Conservation (phyloP, 2,113 vertebrate genomes). For the Strigops habroptila region DNA sequence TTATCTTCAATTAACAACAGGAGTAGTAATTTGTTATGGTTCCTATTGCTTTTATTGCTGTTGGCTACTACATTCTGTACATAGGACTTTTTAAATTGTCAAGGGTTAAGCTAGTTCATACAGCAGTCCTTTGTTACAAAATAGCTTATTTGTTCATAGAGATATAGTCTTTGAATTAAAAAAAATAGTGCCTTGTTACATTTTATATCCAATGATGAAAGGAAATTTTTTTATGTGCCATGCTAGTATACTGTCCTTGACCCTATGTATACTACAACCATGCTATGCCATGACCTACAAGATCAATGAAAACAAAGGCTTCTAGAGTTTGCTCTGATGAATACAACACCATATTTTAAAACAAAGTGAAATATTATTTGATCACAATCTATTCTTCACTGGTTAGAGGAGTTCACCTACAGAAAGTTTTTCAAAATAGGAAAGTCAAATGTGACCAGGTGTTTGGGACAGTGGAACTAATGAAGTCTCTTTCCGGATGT, state of each 20-base stretch:
- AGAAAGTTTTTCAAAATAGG: background rate
- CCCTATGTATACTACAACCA: background rate
- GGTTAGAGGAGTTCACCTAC: background rate
- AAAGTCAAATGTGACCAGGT: background rate
- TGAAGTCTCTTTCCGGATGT: background rate
- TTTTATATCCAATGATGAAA: background rate
- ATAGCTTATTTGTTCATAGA: conserved; percentile 22
- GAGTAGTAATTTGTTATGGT: background rate
- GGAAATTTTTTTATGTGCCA: background rate
- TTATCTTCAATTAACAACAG: background rate
- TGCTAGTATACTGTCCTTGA: background rate
- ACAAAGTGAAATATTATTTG: background rate
- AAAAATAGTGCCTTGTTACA: background rate
- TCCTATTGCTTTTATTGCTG: background rate
- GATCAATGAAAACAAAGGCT: conserved; percentile 12
- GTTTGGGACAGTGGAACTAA: background rate
- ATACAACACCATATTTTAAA: background rate
- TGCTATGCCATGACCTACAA: background rate
- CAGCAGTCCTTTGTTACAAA: background rate
- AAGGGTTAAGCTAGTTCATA: background rate
- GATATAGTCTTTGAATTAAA: conserved; percentile 33
- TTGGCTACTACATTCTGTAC: background rate
- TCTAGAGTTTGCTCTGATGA: background rate
- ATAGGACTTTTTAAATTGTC: background rate
- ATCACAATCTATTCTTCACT: background rate